Conservation (phyloP, 2,113 vertebrate genomes). For the Platichthys flesus region DNA sequence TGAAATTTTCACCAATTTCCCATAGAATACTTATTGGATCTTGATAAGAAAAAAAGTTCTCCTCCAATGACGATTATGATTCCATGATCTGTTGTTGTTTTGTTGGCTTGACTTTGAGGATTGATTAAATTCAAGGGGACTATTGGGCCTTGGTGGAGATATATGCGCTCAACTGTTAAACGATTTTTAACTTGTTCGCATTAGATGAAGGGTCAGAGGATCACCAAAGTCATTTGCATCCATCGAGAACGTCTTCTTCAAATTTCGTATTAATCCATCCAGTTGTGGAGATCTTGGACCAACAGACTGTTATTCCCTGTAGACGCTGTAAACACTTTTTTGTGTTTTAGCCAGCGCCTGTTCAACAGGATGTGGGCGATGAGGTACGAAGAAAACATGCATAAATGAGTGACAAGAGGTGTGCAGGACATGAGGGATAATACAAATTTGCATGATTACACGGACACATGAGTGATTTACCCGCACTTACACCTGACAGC, state of each 20-base stretch:
- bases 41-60: not conserved
- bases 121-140: not conserved
- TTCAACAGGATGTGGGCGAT: conserved; percentile 56
- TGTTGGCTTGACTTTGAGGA: not conserved
- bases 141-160: too few relatives aligned
- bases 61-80: not conserved
- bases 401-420: conserved; percentile 74
- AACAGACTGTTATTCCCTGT: conserved; percentile 1
- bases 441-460: conserved; percentile 82
- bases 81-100: not conserved
- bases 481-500: conserved; percentile 75
- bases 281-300: not conserved
- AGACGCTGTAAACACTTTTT: conserved; percentile 21
- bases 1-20: not conserved
- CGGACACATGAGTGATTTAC: conserved; percentile 81
- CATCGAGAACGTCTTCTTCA: not conserved
- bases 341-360: conserved; percentile 32
- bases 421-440: conserved; percentile 71
- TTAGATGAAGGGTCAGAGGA: not conserved
- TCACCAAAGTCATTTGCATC: not conserved
- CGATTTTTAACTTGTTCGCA: not conserved
- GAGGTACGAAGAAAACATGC: conserved; percentile 66
- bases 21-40: too few relatives aligned
- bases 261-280: conserved; percentile 14
- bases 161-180: not conserved